These are phyloP conservation scores for Perccottus glenii DNA, from an alignment of 2,113 vertebrate species.

Conservation along the genomic window DNA sequence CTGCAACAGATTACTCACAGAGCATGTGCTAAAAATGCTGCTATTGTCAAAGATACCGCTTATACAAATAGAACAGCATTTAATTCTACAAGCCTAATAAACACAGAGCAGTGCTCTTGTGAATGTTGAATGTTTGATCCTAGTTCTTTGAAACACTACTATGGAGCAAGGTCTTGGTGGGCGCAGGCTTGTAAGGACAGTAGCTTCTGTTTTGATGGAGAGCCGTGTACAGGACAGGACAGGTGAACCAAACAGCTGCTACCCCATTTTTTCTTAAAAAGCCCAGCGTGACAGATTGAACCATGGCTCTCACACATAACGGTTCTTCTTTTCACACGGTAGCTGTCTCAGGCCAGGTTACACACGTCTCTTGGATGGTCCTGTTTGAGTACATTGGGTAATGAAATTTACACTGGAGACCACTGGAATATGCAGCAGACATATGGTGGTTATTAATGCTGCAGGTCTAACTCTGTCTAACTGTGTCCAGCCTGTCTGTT, in stretches of 20 bases:
- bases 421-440: conserved; percentile 61
- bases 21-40: not conserved
- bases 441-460: conserved; percentile 76
- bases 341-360: conserved; percentile 75
- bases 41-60: conserved; percentile 30
- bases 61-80: conserved; percentile 62
- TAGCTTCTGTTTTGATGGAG: conserved; percentile 66
- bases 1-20: not conserved
- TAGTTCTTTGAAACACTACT: conserved; percentile 59
- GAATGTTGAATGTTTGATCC: conserved; percentile 67
- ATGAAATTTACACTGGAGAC: conserved; percentile 73
- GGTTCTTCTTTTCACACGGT: conserved; percentile 69
- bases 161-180: conserved; percentile 43
- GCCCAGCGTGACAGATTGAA: conserved; percentile 71
- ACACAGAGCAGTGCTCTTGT: conserved; percentile 56
- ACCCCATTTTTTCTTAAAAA: conserved; percentile 54
- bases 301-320: conserved; percentile 69
- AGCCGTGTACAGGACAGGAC: conserved; percentile 74
- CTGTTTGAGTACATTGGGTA: conserved; percentile 58
- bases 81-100: conserved; percentile 69
- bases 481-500: conserved; percentile 59
- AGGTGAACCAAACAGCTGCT: conserved; percentile 78
- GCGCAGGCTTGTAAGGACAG: conserved; percentile 45
- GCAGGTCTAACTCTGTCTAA: conserved; percentile 35
- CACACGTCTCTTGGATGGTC: conserved; percentile 64